Percentiles rank a stretch among this genome's conserved stretches.
Conservation (phyloP, 2,113 vertebrate species). For the Tachycineta bicolor region DNA sequence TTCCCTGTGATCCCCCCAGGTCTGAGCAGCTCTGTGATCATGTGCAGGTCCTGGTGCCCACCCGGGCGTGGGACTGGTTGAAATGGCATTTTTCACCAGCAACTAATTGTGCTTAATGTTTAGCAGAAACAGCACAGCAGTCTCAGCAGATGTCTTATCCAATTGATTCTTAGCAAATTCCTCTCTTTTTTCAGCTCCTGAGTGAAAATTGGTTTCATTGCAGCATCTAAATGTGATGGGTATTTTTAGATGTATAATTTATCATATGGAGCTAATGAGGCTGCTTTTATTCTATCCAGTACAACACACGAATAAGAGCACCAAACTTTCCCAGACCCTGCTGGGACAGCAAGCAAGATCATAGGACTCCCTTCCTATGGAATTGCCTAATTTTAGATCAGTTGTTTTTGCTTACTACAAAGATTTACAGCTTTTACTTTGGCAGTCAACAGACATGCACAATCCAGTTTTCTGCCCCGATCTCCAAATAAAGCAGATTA, state of each 20-base stretch:
- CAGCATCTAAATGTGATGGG: neutral
- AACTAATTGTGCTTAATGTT: neutral
- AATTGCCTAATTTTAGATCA: neutral
- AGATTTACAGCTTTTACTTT: conserved; percentile 2
- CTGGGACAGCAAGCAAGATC: neutral
- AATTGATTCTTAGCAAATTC: neutral
- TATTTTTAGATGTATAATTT: conserved; percentile 41
- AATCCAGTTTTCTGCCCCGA: neutral
- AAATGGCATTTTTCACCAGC: neutral
- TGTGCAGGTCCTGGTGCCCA: neutral
- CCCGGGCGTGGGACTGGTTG: neutral
- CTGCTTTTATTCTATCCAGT: neutral
- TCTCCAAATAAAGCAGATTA: neutral
- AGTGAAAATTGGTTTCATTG: conserved; percentile 15
- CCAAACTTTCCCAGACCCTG: neutral
- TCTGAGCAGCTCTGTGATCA: neutral
- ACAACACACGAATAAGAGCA: neutral
- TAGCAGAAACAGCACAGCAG: conserved; percentile 7
- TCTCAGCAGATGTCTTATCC: neutral
- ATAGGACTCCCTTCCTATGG: neutral
- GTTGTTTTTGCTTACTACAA: neutral
- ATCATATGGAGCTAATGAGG: conserved; percentile 10
- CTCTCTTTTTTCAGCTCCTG: neutral
- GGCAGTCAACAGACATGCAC: neutral
- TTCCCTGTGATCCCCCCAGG: neutral